Percentiles rank a stretch among this genome's conserved stretches.
phyloP scores from a whole-genome alignment of 2,888 invertebrate species.

The Onthophagus sagittarius region DNA sequence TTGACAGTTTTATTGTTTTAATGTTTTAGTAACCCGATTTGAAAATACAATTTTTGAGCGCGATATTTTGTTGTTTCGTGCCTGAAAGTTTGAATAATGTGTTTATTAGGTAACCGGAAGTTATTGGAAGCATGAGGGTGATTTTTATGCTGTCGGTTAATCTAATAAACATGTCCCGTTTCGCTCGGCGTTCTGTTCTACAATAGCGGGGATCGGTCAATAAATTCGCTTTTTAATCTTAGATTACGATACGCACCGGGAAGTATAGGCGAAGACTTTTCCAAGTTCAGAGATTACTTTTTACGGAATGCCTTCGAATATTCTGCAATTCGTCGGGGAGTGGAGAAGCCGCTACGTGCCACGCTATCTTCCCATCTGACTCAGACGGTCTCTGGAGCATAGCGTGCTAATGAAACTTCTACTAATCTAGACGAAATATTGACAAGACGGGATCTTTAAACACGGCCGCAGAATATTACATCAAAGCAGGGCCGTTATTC shows the following conservation, averaged over 20 bases:
- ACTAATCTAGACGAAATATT: neutral
- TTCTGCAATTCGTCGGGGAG: neutral
- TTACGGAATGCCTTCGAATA: neutral
- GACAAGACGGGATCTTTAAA: neutral
- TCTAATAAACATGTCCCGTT: neutral
- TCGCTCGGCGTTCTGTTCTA: neutral
- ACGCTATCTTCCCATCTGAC: neutral
- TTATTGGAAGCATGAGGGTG: neutral
- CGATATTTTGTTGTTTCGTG: too few species aligned
- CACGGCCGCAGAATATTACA: neutral
- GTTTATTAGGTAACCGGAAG: neutral
- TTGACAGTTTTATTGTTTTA: too few species aligned
- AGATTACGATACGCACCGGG: slow-evolving; percentile 3
- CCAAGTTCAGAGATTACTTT: neutral
- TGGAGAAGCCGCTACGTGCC: neutral
- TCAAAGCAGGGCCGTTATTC: neutral
- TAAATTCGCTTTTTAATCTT: slow-evolving; percentile 13
- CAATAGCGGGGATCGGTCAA: neutral
- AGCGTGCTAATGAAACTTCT: neutral
- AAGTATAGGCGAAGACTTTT: neutral
- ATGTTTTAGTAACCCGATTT: too few species aligned
- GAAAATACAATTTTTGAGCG: too few species aligned
- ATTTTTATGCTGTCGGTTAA: neutral
- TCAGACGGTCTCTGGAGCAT: neutral
- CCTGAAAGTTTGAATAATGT: too few species aligned